Evolutionary conservation across 2,888 invertebrate species (phyloP).

Genomic region (Rhagonycha fulva): DNA sequence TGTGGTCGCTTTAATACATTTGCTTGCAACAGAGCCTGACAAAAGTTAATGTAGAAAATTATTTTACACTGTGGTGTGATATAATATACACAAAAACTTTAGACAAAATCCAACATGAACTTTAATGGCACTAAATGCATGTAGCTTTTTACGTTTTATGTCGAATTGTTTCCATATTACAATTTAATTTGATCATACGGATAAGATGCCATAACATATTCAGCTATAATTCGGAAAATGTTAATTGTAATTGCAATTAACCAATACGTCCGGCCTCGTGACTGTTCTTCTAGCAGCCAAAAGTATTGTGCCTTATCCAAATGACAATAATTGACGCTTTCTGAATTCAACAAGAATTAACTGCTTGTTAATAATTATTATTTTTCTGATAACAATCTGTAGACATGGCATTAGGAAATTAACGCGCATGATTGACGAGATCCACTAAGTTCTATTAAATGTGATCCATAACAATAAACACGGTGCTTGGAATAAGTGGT

Average conservation of each 20-base stretch:
- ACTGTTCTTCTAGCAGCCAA: too few species aligned
- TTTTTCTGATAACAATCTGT: neutral
- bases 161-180: too few species aligned
- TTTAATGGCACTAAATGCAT: neutral
- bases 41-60: neutral
- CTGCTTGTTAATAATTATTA: conserved; percentile 5
- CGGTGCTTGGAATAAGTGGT: conserved; percentile 28
- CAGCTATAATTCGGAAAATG: too few species aligned
- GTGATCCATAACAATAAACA: conserved; percentile 30
- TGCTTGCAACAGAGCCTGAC: neutral
- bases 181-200: too few species aligned
- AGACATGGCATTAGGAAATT: neutral
- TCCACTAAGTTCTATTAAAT: conserved; percentile 18
- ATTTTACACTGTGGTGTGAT: neutral
- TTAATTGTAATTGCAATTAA: too few species aligned
- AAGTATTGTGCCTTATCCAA: too few species aligned
- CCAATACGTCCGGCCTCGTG: too few species aligned
- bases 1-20: neutral
- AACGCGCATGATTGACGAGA: conserved; percentile 20
- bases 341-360: too few species aligned
- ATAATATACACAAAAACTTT: neutral
- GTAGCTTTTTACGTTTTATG: neutral
- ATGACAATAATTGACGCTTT: too few species aligned
- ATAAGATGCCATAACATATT: too few species aligned
- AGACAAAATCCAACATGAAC: neutral